A percentile compares a stretch with the other conserved stretches of the same genome.
These are phyloP conservation scores for Elephas maximus DNA, from an alignment of 2,113 vertebrate genomes.

Conservation along the genomic window DNA sequence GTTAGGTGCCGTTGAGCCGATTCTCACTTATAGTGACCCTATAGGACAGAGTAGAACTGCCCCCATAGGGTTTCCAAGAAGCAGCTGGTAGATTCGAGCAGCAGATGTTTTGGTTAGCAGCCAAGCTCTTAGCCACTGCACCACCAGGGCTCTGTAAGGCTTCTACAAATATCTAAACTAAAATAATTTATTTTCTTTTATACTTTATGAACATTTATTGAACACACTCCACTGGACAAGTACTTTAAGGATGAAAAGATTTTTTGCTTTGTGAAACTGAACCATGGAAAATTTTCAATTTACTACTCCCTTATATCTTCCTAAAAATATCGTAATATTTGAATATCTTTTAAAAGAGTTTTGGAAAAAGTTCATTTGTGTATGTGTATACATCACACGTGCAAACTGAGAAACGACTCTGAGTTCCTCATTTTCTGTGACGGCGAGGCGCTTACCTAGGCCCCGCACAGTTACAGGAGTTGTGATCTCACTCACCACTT, in stretches of 20 bases:
- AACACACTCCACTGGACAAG: neutral
- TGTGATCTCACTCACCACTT: slow-evolving; percentile 43
- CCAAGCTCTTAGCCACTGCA: too few relatives aligned
- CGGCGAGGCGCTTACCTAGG: neutral
- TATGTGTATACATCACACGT: neutral
- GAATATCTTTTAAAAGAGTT: slow-evolving; percentile 10
- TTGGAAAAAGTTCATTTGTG: neutral
- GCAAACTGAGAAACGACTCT: neutral
- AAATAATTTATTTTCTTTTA: slow-evolving; percentile 3
- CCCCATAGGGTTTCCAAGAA: too few relatives aligned
- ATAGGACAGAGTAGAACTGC: too few relatives aligned
- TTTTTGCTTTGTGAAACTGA: neutral
- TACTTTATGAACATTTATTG: neutral
- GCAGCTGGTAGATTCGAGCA: too few relatives aligned
- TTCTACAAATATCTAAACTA: slow-evolving; percentile 23
- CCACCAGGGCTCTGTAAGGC: neutral
- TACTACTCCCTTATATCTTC: neutral
- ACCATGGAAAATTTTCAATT: neutral
- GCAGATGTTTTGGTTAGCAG: too few relatives aligned
- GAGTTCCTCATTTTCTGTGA: neutral
- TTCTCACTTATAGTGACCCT: too few relatives aligned
- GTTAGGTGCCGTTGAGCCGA: too few relatives aligned
- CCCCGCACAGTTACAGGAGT: neutral
- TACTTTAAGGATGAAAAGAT: neutral
- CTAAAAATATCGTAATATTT: neutral